phyloP scores from a whole-genome alignment of 2,797 vertebrate species.

The Erpetoichthys calabaricus region DNA sequence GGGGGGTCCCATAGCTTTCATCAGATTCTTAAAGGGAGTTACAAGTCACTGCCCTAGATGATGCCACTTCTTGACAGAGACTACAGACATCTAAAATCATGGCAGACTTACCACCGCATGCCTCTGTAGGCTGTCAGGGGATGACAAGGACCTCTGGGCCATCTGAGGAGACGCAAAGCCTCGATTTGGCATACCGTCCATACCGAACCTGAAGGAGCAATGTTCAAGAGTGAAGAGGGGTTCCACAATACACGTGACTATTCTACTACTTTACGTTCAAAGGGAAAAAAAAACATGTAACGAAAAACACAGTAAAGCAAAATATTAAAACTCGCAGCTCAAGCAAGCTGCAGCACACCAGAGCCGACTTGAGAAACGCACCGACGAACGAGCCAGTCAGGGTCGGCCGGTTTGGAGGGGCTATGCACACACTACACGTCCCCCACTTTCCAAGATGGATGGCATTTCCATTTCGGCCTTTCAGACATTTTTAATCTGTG shows the following conservation, averaged over 20 bases:
- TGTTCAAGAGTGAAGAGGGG: too few species aligned
- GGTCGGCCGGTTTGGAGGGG: too few species aligned
- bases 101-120: conserved; percentile 55
- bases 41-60: too few species aligned
- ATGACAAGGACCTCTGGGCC: conserved; percentile 49
- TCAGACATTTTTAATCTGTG: too few species aligned
- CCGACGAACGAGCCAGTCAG: too few species aligned
- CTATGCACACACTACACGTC: too few species aligned
- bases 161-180: conserved; percentile 32
- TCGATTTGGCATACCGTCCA: conserved; percentile 24
- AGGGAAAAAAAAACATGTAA: not conserved
- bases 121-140: conserved; percentile 67
- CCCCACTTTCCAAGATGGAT: too few species aligned
- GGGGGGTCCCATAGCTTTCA: too few species aligned
- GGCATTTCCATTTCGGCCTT: too few species aligned
- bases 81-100: conserved; percentile 2
- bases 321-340: not conserved
- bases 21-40: too few species aligned
- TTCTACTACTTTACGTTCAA: not conserved
- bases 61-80: accelerated
- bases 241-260: too few species aligned
- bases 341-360: not conserved
- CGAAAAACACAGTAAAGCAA: not conserved
- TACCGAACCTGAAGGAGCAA: conserved; percentile 28
- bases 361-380: too few species aligned